Evolutionary conservation across 1,140 invertebrate species (phyloP).

Genomic region (Sarcophaga peregrina): DNA sequence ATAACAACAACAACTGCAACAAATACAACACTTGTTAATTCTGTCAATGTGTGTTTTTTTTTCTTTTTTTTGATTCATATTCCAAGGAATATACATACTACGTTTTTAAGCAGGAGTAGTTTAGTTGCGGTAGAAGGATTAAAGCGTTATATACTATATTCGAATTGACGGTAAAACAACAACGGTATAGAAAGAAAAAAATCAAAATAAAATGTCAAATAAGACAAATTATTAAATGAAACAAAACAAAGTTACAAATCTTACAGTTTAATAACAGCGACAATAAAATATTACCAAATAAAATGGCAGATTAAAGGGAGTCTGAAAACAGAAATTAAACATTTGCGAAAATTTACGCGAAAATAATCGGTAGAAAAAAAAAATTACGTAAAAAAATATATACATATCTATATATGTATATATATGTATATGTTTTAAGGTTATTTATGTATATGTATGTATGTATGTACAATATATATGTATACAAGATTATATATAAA

Average conservation of each 20-base stretch:
- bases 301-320: too few species aligned
- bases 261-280: too few species aligned
- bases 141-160: background rate
- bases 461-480: too few species aligned
- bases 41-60: conserved; percentile 1
- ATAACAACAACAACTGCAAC: background rate
- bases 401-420: conserved; percentile 1
- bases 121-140: conserved; percentile 36
- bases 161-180: background rate
- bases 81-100: conserved; percentile 27
- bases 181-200: background rate
- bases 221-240: background rate
- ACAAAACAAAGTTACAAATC: background rate
- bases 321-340: background rate
- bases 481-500: too few species aligned
- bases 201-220: background rate
- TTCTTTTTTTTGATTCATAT: background rate
- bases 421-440: too few species aligned
- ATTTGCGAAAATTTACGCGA: background rate
- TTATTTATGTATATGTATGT: too few species aligned
- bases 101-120: conserved; percentile 14
- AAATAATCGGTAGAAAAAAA: background rate
- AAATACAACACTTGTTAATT: conserved; percentile 33
- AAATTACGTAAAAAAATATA: conserved; percentile 23
- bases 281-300: too few species aligned